phyloP scores from a whole-genome alignment of 2,113 vertebrate genomes.

The Tyto alba region DNA sequence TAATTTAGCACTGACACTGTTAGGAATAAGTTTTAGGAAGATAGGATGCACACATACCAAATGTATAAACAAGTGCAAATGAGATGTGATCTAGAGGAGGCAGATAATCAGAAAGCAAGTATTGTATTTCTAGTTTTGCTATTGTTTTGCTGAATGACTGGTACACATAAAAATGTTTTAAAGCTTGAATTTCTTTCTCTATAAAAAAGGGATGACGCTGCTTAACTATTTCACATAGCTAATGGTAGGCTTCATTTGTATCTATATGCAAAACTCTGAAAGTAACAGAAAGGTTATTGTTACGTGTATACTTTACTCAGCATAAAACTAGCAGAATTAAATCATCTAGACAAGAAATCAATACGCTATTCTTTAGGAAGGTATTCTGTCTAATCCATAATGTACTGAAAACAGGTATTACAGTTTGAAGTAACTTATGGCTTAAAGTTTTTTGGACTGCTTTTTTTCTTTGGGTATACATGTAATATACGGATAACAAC shows the following conservation, averaged over 20 bases:
- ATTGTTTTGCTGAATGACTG: background rate
- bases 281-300: background rate
- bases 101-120: background rate
- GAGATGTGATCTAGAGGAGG: background rate
- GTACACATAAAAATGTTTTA: background rate
- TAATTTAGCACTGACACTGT: background rate
- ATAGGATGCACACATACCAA: background rate
- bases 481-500: background rate
- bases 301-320: background rate
- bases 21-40: background rate
- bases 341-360: background rate
- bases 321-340: background rate
- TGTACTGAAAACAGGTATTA: background rate
- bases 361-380: background rate
- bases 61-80: background rate
- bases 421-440: background rate
- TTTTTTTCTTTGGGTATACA: background rate
- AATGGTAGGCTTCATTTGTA: background rate
- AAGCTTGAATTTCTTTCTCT: background rate
- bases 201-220: background rate
- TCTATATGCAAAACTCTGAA: background rate
- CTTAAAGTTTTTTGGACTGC: background rate
- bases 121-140: background rate
- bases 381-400: background rate
- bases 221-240: background rate